A percentile compares a stretch with the other conserved stretches of the same genome.
phyloP scores from a whole-genome alignment of 2,113 vertebrate genomes.

The Antechinus flavipes region DNA sequence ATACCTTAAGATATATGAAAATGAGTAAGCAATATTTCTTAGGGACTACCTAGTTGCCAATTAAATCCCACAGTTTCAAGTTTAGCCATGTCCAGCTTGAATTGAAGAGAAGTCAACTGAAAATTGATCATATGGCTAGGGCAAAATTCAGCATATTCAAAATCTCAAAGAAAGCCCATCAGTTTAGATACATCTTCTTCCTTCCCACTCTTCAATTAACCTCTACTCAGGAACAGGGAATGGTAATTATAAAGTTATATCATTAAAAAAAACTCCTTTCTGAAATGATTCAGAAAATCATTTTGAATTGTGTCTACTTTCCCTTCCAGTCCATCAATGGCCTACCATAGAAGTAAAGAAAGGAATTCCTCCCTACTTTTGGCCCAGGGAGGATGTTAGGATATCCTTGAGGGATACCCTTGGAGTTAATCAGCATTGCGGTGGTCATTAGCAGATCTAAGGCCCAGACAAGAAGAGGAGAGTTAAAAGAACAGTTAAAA shows the following conservation, averaged over 20 bases:
- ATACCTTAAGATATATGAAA: not conserved
- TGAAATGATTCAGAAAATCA: not conserved
- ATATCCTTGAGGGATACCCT: not conserved
- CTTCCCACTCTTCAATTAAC: not conserved
- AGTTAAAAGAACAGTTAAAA: not conserved
- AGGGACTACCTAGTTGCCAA: not conserved
- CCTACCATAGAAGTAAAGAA: not conserved
- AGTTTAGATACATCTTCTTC: not conserved
- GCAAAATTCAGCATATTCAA: not conserved
- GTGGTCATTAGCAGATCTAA: not conserved
- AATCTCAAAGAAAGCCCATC: not conserved
- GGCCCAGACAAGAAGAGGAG: not conserved
- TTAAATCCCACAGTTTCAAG: not conserved
- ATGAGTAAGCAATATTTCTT: not conserved
- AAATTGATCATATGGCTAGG: not conserved
- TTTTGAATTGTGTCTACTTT: not conserved
- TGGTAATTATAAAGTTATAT: not conserved
- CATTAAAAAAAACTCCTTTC: not conserved
- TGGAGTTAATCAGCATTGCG: too few relatives aligned
- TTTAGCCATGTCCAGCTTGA: not conserved
- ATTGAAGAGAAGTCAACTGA: not conserved
- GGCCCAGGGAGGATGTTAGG: not conserved
- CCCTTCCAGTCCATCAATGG: not conserved
- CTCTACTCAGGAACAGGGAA: not conserved
- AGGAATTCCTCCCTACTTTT: not conserved